These are phyloP conservation scores for Uloborus diversus DNA, from an alignment of 1,140 invertebrate genomes.

Conservation along the genomic window DNA sequence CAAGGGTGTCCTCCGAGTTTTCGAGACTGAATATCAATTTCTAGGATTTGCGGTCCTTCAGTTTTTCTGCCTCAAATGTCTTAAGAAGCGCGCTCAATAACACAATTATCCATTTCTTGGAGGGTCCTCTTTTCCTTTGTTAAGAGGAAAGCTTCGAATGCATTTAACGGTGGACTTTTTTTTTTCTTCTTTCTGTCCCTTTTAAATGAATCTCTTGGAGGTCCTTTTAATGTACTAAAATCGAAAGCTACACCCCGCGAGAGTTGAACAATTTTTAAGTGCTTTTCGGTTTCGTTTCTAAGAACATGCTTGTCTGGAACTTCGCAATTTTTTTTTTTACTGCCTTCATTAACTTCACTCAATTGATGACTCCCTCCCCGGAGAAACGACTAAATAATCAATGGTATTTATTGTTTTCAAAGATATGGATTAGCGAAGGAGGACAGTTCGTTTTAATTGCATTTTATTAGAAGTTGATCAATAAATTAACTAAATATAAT, in stretches of 20 bases:
- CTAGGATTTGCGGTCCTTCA: conserved; percentile 27
- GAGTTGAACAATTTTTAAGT: conserved; percentile 35
- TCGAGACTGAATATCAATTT: conserved; percentile 40
- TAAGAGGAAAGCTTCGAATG: conserved; percentile 14
- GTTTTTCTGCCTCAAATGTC: conserved; percentile 14
- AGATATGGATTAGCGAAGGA: no score
- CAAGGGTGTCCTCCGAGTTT: conserved; percentile 15
- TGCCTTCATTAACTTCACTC: conserved; percentile 13
- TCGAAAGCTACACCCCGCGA: background rate
- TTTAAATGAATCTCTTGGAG: conserved; percentile 39
- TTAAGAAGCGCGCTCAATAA: conserved; percentile 46
- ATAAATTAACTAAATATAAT: no score
- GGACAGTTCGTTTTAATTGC: no score
- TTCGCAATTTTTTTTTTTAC: conserved; percentile 15
- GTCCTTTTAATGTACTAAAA: conserved; percentile 31
- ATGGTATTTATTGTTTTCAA: no score
- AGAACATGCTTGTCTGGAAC: background rate
- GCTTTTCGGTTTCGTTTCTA: conserved; percentile 35
- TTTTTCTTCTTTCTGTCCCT: conserved; percentile 6
- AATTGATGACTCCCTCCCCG: no score
- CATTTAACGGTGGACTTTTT: conserved; percentile 10
- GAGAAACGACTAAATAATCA: no score
- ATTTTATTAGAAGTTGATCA: no score
- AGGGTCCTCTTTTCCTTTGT: conserved; percentile 41
- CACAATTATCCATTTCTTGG: conserved; percentile 52